phyloP scores from a whole-genome alignment of 1,140 invertebrate genomes.

The Atopsyche davidsoni region DNA sequence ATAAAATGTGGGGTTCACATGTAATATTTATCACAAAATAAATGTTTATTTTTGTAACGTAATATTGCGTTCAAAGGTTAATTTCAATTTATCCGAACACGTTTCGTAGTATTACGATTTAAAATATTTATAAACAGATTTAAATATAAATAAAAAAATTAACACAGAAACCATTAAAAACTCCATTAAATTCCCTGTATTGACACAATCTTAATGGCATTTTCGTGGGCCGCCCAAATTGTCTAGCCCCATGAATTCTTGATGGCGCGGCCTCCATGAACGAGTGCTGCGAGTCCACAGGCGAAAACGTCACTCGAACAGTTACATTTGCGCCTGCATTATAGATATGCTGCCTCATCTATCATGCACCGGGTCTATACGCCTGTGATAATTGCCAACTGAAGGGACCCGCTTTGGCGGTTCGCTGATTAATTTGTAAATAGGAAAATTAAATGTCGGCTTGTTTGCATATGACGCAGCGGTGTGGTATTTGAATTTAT shows the following conservation, averaged over 20 bases:
- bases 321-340: neutral
- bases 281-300: neutral
- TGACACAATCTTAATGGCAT: no score
- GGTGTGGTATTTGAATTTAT: neutral
- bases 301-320: neutral
- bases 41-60: no score
- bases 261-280: neutral
- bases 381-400: neutral
- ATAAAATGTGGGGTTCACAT: no score
- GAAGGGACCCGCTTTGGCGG: neutral
- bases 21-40: no score
- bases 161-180: no score
- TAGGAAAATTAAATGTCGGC: conserved; percentile 18
- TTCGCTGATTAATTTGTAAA: conserved; percentile 20
- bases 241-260: neutral
- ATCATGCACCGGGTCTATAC: neutral
- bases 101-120: no score
- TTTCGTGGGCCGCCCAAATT: no score
- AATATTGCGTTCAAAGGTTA: no score
- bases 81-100: no score
- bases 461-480: neutral
- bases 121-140: no score
- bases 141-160: no score
- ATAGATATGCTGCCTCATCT: neutral
- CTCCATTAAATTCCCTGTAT: no score